Conservation (phyloP, 1,140 invertebrate species). For the Chelonus insularis region DNA sequence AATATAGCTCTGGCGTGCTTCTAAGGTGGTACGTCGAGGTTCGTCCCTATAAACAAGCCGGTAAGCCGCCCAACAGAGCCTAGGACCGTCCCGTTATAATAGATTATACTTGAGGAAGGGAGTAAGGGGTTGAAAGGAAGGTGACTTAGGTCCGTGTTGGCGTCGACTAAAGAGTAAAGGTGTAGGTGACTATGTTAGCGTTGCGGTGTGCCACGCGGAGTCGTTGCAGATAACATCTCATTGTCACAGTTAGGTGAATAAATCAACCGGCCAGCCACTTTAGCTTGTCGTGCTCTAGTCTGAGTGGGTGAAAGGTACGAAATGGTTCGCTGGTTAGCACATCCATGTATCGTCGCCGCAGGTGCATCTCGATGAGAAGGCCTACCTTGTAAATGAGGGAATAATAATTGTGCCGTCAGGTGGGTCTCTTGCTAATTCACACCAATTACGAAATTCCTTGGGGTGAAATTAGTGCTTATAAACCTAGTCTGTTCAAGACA, state of each 20-base stretch:
- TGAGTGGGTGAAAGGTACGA: not conserved
- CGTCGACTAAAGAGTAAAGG: not conserved
- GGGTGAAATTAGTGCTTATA: too few relatives aligned
- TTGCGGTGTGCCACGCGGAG: constrained; percentile 25
- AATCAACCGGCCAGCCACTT: constrained; percentile 37
- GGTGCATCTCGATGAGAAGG: not conserved
- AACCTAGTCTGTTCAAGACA: too few relatives aligned
- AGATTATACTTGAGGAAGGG: constrained; percentile 14
- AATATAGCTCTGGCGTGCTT: constrained; percentile 17
- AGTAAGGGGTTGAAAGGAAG: not conserved
- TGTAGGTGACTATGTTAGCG: constrained; percentile 9
- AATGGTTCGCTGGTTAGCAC: constrained; percentile 3
- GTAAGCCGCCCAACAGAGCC: constrained; percentile 16
- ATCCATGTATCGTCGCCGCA: not conserved
- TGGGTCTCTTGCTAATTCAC: too few relatives aligned
- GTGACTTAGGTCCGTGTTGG: not conserved
- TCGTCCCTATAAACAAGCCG: constrained; percentile 29
- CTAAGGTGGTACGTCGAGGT: constrained; percentile 23
- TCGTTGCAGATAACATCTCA: constrained; percentile 51
- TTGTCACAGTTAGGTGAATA: constrained; percentile 49
- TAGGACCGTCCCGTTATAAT: constrained; percentile 25
- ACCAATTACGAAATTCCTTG: too few relatives aligned
- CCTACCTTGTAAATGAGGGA: constrained; percentile 45
- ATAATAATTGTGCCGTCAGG: constrained; percentile 38
- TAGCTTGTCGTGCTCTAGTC: constrained; percentile 20